Conservation (phyloP, 2,888 invertebrate species). For the Xestoiulus laeticollis region DNA sequence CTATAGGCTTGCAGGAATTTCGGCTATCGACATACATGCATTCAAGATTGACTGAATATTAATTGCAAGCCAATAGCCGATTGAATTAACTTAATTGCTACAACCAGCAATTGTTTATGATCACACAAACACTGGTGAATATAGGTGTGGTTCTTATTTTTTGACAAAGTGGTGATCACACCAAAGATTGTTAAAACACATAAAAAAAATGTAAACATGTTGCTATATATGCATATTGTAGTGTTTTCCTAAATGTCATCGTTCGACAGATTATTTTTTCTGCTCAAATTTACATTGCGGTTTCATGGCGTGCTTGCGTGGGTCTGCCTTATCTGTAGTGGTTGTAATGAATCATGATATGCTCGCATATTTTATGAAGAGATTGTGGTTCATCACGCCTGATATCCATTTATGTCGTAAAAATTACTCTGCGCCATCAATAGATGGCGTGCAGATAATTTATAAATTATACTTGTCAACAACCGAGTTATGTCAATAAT, state of each 20-base stretch:
- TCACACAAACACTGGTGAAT: neutral
- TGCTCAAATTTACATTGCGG: neutral
- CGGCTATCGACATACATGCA: too few relatives aligned
- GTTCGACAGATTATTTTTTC: neutral
- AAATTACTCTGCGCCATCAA: neutral
- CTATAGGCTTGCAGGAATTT: too few relatives aligned
- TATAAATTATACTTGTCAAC: slow-evolving; percentile 37
- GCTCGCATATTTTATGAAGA: slow-evolving; percentile 16
- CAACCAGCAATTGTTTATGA: too few relatives aligned
- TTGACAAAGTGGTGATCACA: neutral
- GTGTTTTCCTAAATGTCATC: neutral
- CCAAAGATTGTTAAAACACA: too few relatives aligned
- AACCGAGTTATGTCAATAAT: slow-evolving; percentile 35
- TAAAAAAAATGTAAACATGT: too few relatives aligned
- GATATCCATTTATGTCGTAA: slow-evolving; percentile 35
- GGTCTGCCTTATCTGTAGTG: slow-evolving; percentile 28
- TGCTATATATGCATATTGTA: too few relatives aligned
- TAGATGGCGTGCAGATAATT: slow-evolving; percentile 43
- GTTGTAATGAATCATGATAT: neutral
- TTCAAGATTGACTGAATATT: too few relatives aligned
- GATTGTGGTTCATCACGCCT: slow-evolving; percentile 40
- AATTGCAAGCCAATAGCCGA: too few relatives aligned
- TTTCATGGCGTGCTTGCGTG: slow-evolving; percentile 29
- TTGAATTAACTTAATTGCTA: too few relatives aligned
- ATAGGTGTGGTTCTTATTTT: too few relatives aligned